Evolutionary conservation across 1,140 invertebrate species (phyloP).

Genomic region (Aphis gossypii): DNA sequence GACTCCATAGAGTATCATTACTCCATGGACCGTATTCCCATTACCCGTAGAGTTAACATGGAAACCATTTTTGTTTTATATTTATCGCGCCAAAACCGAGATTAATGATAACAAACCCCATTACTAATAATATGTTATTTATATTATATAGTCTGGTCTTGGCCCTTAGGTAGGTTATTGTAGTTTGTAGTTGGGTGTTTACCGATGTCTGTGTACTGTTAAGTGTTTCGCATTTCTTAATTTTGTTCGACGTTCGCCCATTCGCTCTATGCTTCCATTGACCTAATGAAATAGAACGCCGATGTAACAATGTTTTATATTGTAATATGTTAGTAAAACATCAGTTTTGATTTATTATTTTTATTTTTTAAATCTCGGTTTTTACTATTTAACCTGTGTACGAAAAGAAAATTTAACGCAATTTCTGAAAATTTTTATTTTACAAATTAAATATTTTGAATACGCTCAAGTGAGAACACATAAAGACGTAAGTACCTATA

Average conservation of each 20-base stretch:
- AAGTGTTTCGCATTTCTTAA: no score
- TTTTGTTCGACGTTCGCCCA: background rate
- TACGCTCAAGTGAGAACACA: background rate
- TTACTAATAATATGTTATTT: background rate
- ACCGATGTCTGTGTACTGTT: no score
- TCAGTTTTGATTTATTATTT: background rate
- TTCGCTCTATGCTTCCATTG: background rate
- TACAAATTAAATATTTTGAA: background rate
- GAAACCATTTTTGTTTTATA: background rate
- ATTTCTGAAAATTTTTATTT: background rate
- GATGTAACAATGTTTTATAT: background rate
- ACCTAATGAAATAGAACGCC: background rate
- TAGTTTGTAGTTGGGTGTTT: no score
- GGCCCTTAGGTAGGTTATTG: no score
- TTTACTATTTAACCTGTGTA: background rate
- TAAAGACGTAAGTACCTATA: background rate
- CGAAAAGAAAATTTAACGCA: background rate
- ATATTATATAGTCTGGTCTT: no score
- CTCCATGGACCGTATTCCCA: no score
- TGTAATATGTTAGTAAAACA: background rate
- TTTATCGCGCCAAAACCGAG: constrained; percentile 5
- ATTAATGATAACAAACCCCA: background rate
- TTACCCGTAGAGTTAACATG: background rate
- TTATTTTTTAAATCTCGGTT: background rate
- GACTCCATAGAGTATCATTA: no score